Percentiles rank a stretch among this genome's conserved stretches.
Conservation (phyloP, 2,797 vertebrate genomes). For the Pangasius sanitwongsei region DNA sequence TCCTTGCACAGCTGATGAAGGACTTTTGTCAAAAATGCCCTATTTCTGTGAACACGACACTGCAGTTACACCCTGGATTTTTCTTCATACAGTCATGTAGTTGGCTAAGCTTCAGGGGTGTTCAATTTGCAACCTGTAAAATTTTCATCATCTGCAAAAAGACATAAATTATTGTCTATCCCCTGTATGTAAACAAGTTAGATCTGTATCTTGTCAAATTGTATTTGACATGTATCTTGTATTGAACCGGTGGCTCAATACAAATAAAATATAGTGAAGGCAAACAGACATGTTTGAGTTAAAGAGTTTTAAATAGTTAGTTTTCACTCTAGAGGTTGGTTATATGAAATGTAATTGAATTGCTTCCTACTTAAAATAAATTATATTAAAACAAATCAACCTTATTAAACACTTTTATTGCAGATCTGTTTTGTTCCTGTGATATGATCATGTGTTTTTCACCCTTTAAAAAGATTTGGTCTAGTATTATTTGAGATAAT, state of each 20-base stretch:
- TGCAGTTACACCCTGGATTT: neutral
- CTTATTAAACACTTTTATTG: neutral
- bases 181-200: neutral
- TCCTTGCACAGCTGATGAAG: neutral
- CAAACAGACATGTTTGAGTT: neutral
- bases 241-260: neutral
- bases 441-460: neutral
- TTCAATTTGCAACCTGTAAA: neutral
- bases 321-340: neutral
- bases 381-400: neutral
- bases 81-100: neutral
- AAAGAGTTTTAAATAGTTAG: neutral
- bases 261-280: neutral
- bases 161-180: neutral
- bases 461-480: neutral
- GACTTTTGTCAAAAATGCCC: neutral
- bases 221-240: no score
- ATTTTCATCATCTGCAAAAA: neutral
- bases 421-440: neutral
- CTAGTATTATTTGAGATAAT: neutral
- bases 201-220: neutral
- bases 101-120: neutral
- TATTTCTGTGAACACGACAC: neutral
- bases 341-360: neutral
- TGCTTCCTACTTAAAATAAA: neutral